A percentile compares a stretch with the other conserved stretches of the same genome.
Evolutionary conservation across 2,113 vertebrate species (phyloP).

Genomic region (Nannospalax galili): DNA sequence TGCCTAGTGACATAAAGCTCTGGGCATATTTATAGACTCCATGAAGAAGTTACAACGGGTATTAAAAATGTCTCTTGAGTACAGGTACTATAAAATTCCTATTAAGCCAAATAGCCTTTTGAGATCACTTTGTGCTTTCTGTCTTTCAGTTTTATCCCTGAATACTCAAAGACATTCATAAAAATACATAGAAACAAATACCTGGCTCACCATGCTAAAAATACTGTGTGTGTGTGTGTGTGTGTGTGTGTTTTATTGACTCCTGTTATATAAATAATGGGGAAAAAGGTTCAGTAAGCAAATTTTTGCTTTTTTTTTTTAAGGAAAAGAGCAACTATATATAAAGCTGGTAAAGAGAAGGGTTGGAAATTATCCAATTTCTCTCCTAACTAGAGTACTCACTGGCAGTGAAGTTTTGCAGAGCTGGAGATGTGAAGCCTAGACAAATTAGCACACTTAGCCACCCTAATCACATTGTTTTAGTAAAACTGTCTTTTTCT

Average conservation of each 20-base stretch:
- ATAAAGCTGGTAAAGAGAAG: slow-evolving; percentile 4
- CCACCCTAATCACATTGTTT: background rate
- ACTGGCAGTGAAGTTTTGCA: background rate
- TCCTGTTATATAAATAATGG: background rate
- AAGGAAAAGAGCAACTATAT: background rate
- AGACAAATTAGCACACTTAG: background rate
- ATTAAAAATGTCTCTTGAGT: slow-evolving; percentile 67
- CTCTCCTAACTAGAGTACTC: background rate
- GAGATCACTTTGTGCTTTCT: slow-evolving; percentile 58
- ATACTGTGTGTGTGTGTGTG: background rate
- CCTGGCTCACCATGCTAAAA: background rate
- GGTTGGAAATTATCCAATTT: background rate
- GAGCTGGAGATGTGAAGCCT: background rate
- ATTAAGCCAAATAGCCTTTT: slow-evolving; percentile 58
- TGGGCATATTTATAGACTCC: slow-evolving; percentile 58
- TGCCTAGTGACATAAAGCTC: slow-evolving; percentile 37
- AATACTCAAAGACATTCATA: slow-evolving; percentile 44
- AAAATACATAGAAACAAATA: slow-evolving; percentile 42
- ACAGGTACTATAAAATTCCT: slow-evolving; percentile 65
- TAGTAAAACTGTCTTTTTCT: slow-evolving; percentile 14
- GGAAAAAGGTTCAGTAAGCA: background rate
- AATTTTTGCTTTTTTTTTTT: background rate
- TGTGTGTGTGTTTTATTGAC: background rate
- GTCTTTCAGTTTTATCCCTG: slow-evolving; percentile 48
- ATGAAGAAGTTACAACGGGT: slow-evolving; percentile 65